Conservation (phyloP, 2,113 vertebrate species). For the Callipepla squamata region DNA sequence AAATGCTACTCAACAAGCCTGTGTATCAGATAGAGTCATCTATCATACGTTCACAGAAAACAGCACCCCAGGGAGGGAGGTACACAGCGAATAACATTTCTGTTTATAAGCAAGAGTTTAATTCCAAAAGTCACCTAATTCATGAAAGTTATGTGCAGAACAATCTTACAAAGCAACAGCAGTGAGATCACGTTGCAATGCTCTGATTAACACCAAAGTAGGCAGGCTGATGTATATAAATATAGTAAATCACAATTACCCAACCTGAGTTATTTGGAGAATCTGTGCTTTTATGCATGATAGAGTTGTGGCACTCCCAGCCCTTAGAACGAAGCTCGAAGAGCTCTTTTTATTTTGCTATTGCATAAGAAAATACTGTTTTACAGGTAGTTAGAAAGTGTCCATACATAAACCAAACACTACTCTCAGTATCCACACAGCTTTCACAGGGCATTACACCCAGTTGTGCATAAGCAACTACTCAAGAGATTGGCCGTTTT, state of each 20-base stretch:
- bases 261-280: background rate
- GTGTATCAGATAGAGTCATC: background rate
- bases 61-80: background rate
- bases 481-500: background rate
- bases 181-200: background rate
- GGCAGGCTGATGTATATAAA: fast-evolving
- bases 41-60: background rate
- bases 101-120: background rate
- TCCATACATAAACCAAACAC: background rate
- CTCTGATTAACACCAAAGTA: background rate
- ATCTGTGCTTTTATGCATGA: background rate
- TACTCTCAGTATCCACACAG: background rate
- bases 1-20: background rate
- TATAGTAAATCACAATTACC: background rate
- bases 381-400: background rate
- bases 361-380: background rate
- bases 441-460: background rate
- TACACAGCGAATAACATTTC: background rate
- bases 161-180: background rate
- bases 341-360: background rate
- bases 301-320: background rate
- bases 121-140: background rate
- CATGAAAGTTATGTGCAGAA: background rate
- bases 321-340: background rate
- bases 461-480: background rate